These are phyloP conservation scores for Neotoma lepida DNA, from an alignment of 2,113 vertebrate genomes.

Conservation along the genomic window DNA sequence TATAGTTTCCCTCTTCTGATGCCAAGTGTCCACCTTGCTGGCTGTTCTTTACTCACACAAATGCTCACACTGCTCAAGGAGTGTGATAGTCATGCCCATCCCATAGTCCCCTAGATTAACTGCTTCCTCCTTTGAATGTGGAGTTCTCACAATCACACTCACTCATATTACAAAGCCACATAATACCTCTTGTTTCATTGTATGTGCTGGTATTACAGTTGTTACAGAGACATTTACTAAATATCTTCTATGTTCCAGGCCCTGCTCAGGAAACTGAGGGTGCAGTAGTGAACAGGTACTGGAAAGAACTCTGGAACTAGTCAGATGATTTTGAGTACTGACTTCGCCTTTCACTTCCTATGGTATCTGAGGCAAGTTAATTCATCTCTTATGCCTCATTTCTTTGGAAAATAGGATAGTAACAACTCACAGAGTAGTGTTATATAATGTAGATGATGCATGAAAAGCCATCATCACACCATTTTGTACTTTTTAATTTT, in stretches of 20 bases:
- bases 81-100: background rate
- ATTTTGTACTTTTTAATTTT: background rate
- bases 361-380: background rate
- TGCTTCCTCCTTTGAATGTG: constrained; percentile 27
- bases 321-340: background rate
- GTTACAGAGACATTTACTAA: background rate
- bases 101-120: constrained; percentile 5
- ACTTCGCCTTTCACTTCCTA: background rate
- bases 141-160: background rate
- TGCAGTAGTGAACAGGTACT: constrained; percentile 7
- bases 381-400: background rate
- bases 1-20: background rate
- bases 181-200: background rate
- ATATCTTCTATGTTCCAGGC: background rate
- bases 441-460: background rate
- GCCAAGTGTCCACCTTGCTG: background rate
- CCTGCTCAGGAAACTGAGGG: background rate
- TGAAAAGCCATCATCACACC: background rate
- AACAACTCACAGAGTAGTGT: background rate
- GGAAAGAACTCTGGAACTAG: background rate
- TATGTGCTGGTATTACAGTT: background rate
- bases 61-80: background rate
- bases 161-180: background rate
- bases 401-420: constrained; percentile 26
- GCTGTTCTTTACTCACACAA: background rate